Conservation (phyloP, 2,797 vertebrate species). For the Aulostomus chinensis region DNA sequence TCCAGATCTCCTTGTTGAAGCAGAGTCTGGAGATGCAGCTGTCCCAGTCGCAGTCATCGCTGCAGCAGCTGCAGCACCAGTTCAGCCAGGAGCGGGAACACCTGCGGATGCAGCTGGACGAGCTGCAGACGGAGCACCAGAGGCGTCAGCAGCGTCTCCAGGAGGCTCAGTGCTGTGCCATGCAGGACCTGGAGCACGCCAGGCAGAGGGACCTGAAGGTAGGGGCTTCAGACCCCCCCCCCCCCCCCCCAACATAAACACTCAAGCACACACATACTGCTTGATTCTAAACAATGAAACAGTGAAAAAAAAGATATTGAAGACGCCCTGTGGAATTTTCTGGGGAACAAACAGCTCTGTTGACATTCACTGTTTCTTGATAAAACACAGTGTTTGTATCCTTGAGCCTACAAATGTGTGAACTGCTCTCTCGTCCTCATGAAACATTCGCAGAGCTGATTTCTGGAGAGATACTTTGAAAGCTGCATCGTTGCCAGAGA, state of each 20-base stretch:
- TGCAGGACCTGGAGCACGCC: constrained; percentile 91
- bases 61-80: constrained; percentile 96
- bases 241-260: not conserved
- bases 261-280: not conserved
- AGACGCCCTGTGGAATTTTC: not conserved
- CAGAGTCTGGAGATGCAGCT: constrained; percentile 98
- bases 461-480: not conserved
- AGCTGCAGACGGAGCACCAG: constrained; percentile 92
- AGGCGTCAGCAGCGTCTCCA: constrained; percentile 91
- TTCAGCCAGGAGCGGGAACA: constrained; percentile 95
- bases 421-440: not conserved
- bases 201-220: constrained; percentile 92
- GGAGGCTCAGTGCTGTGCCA: constrained; percentile 89
- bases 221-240: not conserved
- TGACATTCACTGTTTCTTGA: not conserved
- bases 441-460: not conserved
- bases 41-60: constrained; percentile 94
- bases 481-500: too few relatives aligned
- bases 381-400: not conserved
- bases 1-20: constrained; percentile 93
- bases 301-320: not conserved
- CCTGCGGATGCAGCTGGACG: constrained; percentile 92
- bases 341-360: not conserved
- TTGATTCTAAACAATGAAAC: not conserved
- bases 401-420: not conserved